Conservation (phyloP, 92 coral and sea anemone species). For the Porites lobata region DNA sequence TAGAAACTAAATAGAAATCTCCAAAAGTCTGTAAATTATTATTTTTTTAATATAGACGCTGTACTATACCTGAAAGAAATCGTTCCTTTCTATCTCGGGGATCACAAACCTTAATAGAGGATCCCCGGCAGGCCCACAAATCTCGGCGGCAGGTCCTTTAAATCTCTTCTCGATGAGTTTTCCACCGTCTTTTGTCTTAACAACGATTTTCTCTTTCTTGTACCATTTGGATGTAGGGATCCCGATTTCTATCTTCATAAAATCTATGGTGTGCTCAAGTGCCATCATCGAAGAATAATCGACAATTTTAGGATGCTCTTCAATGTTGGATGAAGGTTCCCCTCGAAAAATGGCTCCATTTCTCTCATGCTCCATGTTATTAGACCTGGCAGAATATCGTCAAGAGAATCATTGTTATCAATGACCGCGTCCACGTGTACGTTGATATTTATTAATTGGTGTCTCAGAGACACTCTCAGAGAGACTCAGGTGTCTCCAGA, state of each 20-base stretch:
- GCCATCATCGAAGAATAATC: conserved; percentile 33
- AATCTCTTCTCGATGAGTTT: conserved; percentile 1
- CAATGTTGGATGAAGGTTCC: conserved; percentile 37
- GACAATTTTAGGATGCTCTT: background rate
- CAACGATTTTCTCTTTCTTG: conserved; percentile 36
- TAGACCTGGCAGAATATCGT: conserved; percentile 56
- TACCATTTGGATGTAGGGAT: conserved; percentile 38
- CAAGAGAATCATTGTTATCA: conserved; percentile 64
- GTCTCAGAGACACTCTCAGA: too few species aligned
- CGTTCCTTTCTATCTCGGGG: too few species aligned
- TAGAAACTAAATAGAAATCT: too few species aligned
- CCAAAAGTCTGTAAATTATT: too few species aligned
- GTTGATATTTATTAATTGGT: too few species aligned
- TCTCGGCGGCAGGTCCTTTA: conserved; percentile 16
- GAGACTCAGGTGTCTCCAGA: too few species aligned
- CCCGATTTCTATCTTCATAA: conserved; percentile 40
- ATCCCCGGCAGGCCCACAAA: too few species aligned
- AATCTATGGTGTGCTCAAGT: conserved; percentile 14
- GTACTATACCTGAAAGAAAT: too few species aligned
- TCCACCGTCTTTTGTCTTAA: background rate
- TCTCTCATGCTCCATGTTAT: conserved; percentile 12
- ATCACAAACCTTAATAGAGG: too few species aligned
- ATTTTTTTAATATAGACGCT: too few species aligned
- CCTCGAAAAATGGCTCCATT: conserved; percentile 81
- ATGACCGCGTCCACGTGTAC: too few species aligned